Conservation (phyloP, 2,113 vertebrate species). For the Halcyon senegalensis region DNA sequence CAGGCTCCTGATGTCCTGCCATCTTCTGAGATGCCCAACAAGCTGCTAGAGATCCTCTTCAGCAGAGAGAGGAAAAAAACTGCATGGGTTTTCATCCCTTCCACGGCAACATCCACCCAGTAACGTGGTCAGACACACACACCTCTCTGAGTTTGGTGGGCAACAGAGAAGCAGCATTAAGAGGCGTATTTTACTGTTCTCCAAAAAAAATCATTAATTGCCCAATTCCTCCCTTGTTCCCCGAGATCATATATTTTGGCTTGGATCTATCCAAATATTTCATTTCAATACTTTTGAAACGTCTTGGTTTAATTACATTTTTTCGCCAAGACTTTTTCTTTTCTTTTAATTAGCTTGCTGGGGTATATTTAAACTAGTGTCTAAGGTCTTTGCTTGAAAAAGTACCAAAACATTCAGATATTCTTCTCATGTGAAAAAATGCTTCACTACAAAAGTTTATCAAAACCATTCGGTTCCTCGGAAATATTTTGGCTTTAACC, state of each 20-base stretch:
- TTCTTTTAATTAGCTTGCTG: constrained; percentile 25
- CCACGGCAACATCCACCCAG: not conserved
- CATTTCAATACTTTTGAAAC: not conserved
- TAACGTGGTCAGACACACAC: not conserved
- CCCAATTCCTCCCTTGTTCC: not conserved
- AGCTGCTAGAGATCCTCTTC: not conserved
- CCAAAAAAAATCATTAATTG: not conserved
- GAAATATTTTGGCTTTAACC: not conserved
- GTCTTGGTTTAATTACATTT: not conserved
- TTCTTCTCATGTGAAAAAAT: not conserved
- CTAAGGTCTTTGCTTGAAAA: constrained; percentile 5
- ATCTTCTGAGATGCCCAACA: not conserved
- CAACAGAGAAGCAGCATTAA: not conserved
- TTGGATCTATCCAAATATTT: constrained; percentile 14
- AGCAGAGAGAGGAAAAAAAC: not conserved
- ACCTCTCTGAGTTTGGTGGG: not conserved
- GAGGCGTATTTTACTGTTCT: not conserved
- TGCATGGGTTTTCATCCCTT: fast-evolving
- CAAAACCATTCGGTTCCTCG: not conserved
- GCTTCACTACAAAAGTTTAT: not conserved
- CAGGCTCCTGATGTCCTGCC: not conserved
- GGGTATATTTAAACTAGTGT: not conserved
- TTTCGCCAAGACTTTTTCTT: not conserved
- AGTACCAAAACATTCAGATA: constrained; percentile 18
- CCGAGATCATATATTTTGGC: not conserved